These are phyloP conservation scores for Drosophila cognata DNA, from an alignment of 2,888 invertebrate species.

Conservation along the genomic window DNA sequence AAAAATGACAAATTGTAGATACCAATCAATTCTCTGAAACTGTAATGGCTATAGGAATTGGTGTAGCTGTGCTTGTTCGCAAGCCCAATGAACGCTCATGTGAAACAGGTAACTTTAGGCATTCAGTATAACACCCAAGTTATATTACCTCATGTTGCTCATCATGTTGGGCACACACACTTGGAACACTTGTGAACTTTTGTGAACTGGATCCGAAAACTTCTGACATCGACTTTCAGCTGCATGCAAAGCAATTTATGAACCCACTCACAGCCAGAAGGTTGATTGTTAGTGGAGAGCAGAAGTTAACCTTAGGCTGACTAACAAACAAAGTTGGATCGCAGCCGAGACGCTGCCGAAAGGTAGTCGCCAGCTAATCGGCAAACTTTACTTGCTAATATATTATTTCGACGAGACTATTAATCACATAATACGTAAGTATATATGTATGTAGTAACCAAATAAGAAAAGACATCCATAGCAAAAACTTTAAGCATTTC, in stretches of 20 bases:
- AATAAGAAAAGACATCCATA: background rate
- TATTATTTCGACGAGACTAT: slow-evolving; percentile 63
- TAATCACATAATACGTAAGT: slow-evolving; percentile 57
- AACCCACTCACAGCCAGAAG: slow-evolving; percentile 31
- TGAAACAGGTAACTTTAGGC: slow-evolving; percentile 26
- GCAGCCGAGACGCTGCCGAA: slow-evolving; percentile 12
- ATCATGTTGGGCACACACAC: slow-evolving; percentile 41
- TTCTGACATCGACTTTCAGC: slow-evolving; percentile 37
- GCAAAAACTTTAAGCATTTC: slow-evolving; percentile 55
- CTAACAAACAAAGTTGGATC: slow-evolving; percentile 28
- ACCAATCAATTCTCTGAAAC: background rate
- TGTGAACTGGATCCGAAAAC: slow-evolving; percentile 45
- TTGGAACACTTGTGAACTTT: slow-evolving; percentile 33
- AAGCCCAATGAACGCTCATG: slow-evolving; percentile 13
- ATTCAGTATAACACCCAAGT: slow-evolving; percentile 40
- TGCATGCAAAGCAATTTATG: slow-evolving; percentile 65
- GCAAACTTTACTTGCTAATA: slow-evolving; percentile 72
- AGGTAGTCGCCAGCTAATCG: slow-evolving; percentile 61
- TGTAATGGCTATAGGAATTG: background rate
- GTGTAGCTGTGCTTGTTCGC: slow-evolving; percentile 2
- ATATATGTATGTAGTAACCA: background rate
- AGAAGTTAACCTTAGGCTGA: slow-evolving; percentile 36
- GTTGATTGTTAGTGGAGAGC: slow-evolving; percentile 21
- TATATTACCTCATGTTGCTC: slow-evolving; percentile 43
- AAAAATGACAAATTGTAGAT: background rate